phyloP scores from a whole-genome alignment of 23 tunicate genomes.

The Ascidia mentula region DNA sequence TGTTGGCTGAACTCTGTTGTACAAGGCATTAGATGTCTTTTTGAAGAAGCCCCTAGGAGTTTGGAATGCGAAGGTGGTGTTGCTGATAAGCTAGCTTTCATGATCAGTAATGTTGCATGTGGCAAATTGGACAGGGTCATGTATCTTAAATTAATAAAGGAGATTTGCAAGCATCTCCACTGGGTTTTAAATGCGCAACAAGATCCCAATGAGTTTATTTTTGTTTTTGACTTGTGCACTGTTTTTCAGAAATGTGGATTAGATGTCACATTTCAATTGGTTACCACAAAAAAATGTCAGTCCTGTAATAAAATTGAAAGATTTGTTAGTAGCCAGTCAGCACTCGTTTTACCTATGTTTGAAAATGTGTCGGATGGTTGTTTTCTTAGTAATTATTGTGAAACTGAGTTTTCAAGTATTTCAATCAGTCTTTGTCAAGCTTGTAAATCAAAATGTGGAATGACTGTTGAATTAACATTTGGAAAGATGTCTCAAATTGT shows the following conservation, averaged over 20 bases:
- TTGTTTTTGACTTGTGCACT: background rate
- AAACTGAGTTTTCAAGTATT: background rate
- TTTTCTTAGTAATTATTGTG: background rate
- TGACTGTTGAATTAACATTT: background rate
- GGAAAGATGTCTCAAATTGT: background rate
- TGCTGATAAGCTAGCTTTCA: background rate
- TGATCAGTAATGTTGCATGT: background rate
- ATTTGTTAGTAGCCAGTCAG: background rate
- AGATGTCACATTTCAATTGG: background rate
- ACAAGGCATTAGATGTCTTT: background rate
- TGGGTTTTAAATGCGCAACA: background rate
- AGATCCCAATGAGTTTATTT: background rate
- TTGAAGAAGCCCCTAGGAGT: background rate
- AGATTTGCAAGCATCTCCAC: background rate
- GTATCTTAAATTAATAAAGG: background rate
- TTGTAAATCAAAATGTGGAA: background rate
- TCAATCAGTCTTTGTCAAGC: background rate
- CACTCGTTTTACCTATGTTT: background rate
- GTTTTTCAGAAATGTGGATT: background rate
- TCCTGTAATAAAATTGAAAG: background rate
- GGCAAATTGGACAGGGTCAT: background rate
- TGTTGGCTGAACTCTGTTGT: background rate
- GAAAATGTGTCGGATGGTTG: background rate
- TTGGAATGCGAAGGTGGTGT: background rate
- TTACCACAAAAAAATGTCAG: background rate